phyloP scores from a whole-genome alignment of 1,140 invertebrate species.

The Drosophila grimshawi region DNA sequence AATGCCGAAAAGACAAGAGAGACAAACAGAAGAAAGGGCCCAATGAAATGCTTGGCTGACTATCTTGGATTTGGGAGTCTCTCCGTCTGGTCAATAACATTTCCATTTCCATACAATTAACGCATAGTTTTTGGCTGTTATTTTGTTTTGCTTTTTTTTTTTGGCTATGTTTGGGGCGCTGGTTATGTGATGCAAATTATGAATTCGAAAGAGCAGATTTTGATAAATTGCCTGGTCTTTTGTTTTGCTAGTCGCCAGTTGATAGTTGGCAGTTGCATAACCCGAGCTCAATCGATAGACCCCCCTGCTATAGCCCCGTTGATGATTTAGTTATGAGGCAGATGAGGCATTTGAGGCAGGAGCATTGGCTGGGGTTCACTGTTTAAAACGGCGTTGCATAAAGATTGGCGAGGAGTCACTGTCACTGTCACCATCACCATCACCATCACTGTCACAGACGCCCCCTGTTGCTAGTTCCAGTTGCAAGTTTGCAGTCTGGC shows the following conservation, averaged over 20 bases:
- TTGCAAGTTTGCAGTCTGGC: constrained; percentile 24
- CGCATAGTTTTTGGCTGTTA: constrained; percentile 56
- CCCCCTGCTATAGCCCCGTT: background rate
- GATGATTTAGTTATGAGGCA: constrained; percentile 6
- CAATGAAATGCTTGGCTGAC: constrained; percentile 62
- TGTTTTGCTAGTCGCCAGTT: constrained; percentile 32
- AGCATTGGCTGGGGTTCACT: constrained; percentile 3
- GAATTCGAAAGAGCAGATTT: constrained; percentile 59
- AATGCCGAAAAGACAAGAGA: constrained; percentile 8
- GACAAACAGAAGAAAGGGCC: constrained; percentile 56
- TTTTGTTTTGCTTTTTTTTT: constrained; percentile 37
- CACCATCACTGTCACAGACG: background rate
- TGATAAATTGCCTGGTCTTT: constrained; percentile 69
- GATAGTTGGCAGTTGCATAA: constrained; percentile 33
- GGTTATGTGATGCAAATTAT: constrained; percentile 80
- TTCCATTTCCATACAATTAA: constrained; percentile 76
- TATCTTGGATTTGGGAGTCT: background rate
- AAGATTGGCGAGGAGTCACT: constrained; percentile 5
- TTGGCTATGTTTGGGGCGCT: constrained; percentile 61
- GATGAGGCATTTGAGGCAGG: background rate
- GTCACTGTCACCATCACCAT: constrained; percentile 2
- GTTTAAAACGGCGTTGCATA: constrained; percentile 12
- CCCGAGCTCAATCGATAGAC: background rate
- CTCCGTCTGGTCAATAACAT: constrained; percentile 53
- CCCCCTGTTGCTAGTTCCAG: constrained; percentile 29